Conservation (phyloP, 37 sponge, comb jelly and placozoan species). For the Beroe ovata region DNA sequence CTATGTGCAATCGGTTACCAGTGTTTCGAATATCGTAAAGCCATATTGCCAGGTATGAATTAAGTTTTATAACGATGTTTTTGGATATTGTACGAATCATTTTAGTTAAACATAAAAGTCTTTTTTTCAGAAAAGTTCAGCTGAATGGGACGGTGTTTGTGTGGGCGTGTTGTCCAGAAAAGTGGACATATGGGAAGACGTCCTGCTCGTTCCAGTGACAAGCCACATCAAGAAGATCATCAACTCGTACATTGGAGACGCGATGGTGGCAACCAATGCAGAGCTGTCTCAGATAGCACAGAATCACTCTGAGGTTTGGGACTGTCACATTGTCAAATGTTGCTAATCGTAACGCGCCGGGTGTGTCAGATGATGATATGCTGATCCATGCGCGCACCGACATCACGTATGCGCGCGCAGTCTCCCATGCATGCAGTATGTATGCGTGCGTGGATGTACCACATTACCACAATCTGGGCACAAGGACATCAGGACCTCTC, state of each 20-base stretch:
- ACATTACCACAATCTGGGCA: too few relatives aligned
- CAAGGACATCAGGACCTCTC: neutral
- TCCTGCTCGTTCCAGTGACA: neutral
- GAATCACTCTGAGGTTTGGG: neutral
- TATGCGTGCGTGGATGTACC: too few relatives aligned
- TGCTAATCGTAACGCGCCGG: neutral
- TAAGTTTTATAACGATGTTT: too few relatives aligned
- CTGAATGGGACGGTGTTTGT: constrained; percentile 36
- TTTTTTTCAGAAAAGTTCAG: constrained; percentile 40
- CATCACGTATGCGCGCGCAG: neutral
- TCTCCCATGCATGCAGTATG: neutral
- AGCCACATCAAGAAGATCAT: constrained; percentile 45
- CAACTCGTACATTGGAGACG: constrained; percentile 26
- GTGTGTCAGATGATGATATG: neutral
- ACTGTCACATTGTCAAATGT: neutral
- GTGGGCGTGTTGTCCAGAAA: neutral
- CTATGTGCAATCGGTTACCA: constrained; percentile 17
- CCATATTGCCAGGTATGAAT: constrained; percentile 35
- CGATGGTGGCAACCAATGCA: neutral
- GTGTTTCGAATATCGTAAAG: constrained; percentile 14
- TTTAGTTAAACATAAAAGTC: too few relatives aligned
- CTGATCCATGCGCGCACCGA: neutral
- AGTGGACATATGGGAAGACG: constrained; percentile 23
- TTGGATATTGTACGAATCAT: too few relatives aligned
- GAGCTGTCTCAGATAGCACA: neutral